phyloP scores from a whole-genome alignment of 2,113 vertebrate species.

The Aythya baeri region DNA sequence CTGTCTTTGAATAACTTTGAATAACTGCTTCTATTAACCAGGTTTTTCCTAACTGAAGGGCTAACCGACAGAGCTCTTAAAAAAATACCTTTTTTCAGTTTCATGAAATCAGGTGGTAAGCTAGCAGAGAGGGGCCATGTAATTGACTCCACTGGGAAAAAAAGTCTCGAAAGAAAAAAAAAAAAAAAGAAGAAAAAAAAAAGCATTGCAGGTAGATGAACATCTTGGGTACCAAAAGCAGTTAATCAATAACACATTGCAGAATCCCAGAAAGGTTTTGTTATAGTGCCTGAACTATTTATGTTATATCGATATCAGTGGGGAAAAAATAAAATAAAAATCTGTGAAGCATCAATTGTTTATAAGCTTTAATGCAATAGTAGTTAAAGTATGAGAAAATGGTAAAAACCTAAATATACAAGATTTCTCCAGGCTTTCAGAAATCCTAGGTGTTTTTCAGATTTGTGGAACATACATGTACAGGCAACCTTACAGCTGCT shows the following conservation, averaged over 20 bases:
- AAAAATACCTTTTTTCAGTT: neutral
- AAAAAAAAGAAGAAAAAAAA: neutral
- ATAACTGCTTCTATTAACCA: neutral
- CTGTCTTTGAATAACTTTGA: neutral
- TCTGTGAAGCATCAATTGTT: neutral
- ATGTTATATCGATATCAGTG: neutral
- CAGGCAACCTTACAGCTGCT: neutral
- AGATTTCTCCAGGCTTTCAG: neutral
- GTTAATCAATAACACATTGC: neutral
- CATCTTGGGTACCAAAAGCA: neutral
- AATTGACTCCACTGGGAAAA: neutral
- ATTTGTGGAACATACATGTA: neutral
- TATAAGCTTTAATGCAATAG: neutral
- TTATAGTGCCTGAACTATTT: neutral
- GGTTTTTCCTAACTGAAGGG: neutral
- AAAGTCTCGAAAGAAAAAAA: neutral
- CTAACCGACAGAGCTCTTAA: neutral
- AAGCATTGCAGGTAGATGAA: neutral
- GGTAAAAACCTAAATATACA: neutral
- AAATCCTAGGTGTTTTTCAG: neutral
- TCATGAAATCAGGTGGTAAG: neutral
- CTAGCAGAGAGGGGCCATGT: neutral
- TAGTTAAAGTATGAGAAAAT: neutral
- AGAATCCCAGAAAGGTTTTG: neutral
- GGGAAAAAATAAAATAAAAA: rapidly evolving